Evolutionary conservation across 2,888 invertebrate genomes (phyloP).

Genomic region (Torymus tubicola): DNA sequence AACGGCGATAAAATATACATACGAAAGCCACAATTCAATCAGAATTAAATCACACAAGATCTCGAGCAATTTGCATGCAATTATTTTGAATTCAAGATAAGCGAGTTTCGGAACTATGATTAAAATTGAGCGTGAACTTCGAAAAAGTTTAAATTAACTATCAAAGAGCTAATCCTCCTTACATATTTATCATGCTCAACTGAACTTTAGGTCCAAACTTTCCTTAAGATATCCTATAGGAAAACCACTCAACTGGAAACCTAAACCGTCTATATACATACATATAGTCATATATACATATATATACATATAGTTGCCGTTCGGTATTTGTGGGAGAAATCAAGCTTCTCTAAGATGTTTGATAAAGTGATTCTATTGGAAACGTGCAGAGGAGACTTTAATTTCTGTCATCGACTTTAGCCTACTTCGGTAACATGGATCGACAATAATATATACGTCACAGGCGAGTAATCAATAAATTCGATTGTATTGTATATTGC

Average conservation of each 20-base stretch:
- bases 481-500: no score
- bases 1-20: no score
- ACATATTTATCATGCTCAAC: conserved; percentile 37
- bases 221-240: conserved; percentile 16
- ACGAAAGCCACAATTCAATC: background rate
- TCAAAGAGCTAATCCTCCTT: conserved; percentile 31
- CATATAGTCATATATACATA: background rate
- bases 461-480: no score
- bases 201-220: conserved; percentile 28
- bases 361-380: background rate
- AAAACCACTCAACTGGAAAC: conserved; percentile 28
- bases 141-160: conserved; percentile 29
- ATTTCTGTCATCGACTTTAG: background rate
- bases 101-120: conserved; percentile 8
- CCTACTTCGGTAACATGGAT: background rate
- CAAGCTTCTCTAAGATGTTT: background rate
- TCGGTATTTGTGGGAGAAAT: background rate
- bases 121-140: background rate
- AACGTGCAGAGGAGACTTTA: background rate
- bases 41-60: background rate
- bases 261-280: background rate
- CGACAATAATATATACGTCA: no score
- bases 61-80: conserved; percentile 20
- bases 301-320: background rate
- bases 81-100: conserved; percentile 7